Evolutionary conservation across 2,888 invertebrate species (phyloP).

Genomic region (Cremastobaeus sp.): DNA sequence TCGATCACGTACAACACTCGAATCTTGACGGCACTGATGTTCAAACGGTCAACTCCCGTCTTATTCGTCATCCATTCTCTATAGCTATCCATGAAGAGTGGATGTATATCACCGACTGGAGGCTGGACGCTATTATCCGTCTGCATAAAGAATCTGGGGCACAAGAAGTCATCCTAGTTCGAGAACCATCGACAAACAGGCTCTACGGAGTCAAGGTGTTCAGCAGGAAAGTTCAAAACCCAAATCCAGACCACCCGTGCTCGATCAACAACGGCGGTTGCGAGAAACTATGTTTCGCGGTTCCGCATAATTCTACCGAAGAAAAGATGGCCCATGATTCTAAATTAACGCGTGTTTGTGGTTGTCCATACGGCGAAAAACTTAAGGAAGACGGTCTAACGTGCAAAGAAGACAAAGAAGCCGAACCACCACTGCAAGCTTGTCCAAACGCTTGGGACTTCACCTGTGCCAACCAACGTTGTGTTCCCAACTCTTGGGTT

Average conservation of each 20-base stretch:
- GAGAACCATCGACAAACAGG: slow-evolving; percentile 93
- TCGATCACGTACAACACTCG: slow-evolving; percentile 97
- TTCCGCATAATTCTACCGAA: slow-evolving; percentile 82
- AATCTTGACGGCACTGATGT: slow-evolving; percentile 94
- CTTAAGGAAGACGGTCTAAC: slow-evolving; percentile 84
- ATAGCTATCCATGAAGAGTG: slow-evolving; percentile 93
- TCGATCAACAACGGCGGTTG: slow-evolving; percentile 92
- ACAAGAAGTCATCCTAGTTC: slow-evolving; percentile 90
- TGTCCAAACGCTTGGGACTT: slow-evolving; percentile 96
- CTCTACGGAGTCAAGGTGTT: slow-evolving; percentile 95
- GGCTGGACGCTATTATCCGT: slow-evolving; percentile 94
- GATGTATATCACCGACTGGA: slow-evolving; percentile 98
- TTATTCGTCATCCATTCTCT: slow-evolving; percentile 94
- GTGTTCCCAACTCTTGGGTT: slow-evolving; percentile 95
- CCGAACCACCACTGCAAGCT: slow-evolving; percentile 91
- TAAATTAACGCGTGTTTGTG: slow-evolving; percentile 85
- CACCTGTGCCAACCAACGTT: slow-evolving; percentile 92
- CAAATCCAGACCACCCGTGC: slow-evolving; percentile 88
- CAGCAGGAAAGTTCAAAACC: slow-evolving; percentile 86
- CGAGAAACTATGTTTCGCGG: slow-evolving; percentile 96
- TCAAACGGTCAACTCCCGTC: slow-evolving; percentile 90
- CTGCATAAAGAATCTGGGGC: slow-evolving; percentile 93
- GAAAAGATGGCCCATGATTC: slow-evolving; percentile 72
- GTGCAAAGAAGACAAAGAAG: slow-evolving; percentile 89
- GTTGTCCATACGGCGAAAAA: slow-evolving; percentile 95